These are phyloP conservation scores for Paramacrobiotus metropolitanus DNA, from an alignment of 1,140 invertebrate species.

Conservation along the genomic window DNA sequence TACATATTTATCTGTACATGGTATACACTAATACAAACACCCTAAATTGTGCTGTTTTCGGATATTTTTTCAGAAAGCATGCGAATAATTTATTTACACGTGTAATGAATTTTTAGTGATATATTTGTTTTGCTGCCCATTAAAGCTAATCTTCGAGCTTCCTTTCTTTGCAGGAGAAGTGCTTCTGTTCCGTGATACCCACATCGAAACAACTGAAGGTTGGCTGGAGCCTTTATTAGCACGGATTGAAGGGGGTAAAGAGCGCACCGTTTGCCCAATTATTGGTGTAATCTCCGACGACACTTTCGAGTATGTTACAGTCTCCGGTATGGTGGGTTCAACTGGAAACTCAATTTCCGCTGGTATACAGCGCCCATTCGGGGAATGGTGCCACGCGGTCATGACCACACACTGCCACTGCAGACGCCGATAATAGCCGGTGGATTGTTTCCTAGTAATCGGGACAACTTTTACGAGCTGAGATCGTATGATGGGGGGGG, in stretches of 20 bases:
- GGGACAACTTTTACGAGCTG: conserved; percentile 86
- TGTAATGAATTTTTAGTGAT: too few relatives aligned
- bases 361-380: conserved; percentile 72
- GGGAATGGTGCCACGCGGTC: conserved; percentile 66
- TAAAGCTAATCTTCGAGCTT: too few relatives aligned
- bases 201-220: conserved; percentile 68
- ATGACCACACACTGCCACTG: conserved; percentile 66
- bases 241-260: conserved; percentile 67
- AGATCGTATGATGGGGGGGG: conserved; percentile 92
- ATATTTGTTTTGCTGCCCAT: too few relatives aligned
- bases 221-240: conserved; percentile 77
- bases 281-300: conserved; percentile 96
- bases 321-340: conserved; percentile 87
- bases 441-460: conserved; percentile 84
- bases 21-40: too few relatives aligned
- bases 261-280: conserved; percentile 82
- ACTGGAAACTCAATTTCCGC: conserved; percentile 93
- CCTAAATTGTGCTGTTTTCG: too few relatives aligned
- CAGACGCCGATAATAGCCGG: conserved; percentile 97
- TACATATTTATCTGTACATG: too few relatives aligned
- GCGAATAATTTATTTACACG: too few relatives aligned
- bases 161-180: conserved; percentile 41
- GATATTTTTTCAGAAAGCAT: too few relatives aligned
- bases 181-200: conserved; percentile 84
- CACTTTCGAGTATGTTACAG: conserved; percentile 70